These are phyloP conservation scores for Microplitis demolitor DNA, from an alignment of 1,140 invertebrate genomes.

Conservation along the genomic window DNA sequence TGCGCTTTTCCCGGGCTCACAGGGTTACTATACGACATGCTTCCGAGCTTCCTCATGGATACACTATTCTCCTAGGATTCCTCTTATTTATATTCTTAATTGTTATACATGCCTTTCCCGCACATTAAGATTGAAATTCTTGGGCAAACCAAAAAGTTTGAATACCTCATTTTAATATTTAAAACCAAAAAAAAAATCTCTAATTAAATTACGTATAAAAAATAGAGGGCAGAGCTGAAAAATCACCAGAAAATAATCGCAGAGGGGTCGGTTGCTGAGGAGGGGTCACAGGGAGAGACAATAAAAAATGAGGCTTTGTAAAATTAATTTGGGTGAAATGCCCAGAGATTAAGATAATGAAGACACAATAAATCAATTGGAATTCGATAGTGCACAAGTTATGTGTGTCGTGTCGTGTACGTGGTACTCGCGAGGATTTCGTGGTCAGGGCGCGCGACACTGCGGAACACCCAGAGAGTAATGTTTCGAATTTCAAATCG, in stretches of 20 bases:
- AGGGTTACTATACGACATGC: slow-evolving; percentile 6
- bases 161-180: too few species aligned
- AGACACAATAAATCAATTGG: slow-evolving; percentile 7
- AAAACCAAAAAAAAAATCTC: too few species aligned
- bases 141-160: too few species aligned
- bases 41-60: slow-evolving; percentile 4
- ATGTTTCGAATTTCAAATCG: slow-evolving; percentile 27
- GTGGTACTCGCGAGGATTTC: slow-evolving; percentile 28
- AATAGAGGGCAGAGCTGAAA: too few species aligned
- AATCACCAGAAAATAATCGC: not conserved
- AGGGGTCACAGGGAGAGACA: not conserved
- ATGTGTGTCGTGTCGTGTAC: slow-evolving; percentile 24
- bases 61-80: not conserved
- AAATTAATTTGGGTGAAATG: not conserved
- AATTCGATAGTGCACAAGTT: slow-evolving; percentile 17
- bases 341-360: not conserved
- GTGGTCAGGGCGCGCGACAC: slow-evolving; percentile 30
- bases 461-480: slow-evolving; percentile 25
- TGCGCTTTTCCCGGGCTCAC: slow-evolving; percentile 23
- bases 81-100: not conserved
- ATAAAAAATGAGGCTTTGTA: too few species aligned
- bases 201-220: too few species aligned
- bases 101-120: not conserved
- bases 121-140: not conserved
- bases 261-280: not conserved